Conservation (phyloP, 2,888 invertebrate genomes). For the Ormyrus thymus region DNA sequence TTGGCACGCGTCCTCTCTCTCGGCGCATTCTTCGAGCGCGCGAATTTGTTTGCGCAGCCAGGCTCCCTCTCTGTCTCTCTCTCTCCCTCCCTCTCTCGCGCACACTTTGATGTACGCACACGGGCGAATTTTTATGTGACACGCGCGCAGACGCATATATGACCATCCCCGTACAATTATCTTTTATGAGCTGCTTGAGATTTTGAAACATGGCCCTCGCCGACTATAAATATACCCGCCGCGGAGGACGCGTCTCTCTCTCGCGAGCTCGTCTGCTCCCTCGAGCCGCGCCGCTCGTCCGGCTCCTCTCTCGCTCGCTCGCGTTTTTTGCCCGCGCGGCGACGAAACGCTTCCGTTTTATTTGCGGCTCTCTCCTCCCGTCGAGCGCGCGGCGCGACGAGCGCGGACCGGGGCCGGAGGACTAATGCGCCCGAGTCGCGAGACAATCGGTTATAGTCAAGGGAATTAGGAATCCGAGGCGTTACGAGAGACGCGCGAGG, state of each 20-base stretch:
- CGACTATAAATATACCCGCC: slow-evolving; percentile 42
- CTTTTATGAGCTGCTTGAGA: slow-evolving; percentile 55
- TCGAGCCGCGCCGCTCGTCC: neutral
- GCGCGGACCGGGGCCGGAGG: neutral
- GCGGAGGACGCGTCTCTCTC: neutral
- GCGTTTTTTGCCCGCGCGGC: neutral
- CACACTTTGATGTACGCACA: slow-evolving; percentile 33
- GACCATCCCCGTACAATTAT: slow-evolving; percentile 52
- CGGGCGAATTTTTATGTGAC: slow-evolving; percentile 37
- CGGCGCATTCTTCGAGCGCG: slow-evolving; percentile 19
- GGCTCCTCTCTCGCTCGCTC: neutral
- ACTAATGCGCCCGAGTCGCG: slow-evolving; percentile 34
- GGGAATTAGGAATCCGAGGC: slow-evolving; percentile 43
- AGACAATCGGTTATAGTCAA: slow-evolving; percentile 48
- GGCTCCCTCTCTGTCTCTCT: neutral
- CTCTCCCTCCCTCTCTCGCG: neutral
- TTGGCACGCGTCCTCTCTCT: slow-evolving; percentile 45
- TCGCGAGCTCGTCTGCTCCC: neutral
- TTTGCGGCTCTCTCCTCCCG: neutral
- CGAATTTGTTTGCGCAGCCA: slow-evolving; percentile 35
- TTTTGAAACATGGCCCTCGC: slow-evolving; percentile 46
- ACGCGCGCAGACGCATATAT: slow-evolving; percentile 46
- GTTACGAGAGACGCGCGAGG: neutral
- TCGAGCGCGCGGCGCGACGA: slow-evolving; percentile 13
- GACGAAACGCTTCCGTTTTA: slow-evolving; percentile 48